Evolutionary conservation across 2,797 vertebrate species (phyloP).

Genomic region (Lemur catta): DNA sequence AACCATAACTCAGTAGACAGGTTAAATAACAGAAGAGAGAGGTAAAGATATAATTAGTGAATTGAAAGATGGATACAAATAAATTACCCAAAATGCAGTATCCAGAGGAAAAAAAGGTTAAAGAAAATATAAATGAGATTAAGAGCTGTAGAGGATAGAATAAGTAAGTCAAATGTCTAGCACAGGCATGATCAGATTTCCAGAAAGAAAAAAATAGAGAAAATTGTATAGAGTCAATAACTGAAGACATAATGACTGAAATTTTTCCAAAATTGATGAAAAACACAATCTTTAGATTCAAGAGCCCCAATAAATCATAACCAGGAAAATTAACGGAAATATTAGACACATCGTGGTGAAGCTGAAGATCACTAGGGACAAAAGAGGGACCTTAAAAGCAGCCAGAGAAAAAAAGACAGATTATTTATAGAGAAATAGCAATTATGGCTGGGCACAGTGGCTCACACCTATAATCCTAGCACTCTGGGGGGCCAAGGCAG

Average conservation of each 20-base stretch:
- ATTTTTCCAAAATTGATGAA: not conserved
- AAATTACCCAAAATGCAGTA: not conserved
- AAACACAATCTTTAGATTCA: not conserved
- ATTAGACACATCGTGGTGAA: not conserved
- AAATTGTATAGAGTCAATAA: not conserved
- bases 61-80: not conserved
- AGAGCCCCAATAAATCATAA: not conserved
- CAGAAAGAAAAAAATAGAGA: not conserved
- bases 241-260: not conserved
- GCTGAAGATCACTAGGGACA: not conserved
- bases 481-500: too few species aligned
- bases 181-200: not conserved
- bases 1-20: not conserved
- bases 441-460: not conserved
- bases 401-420: not conserved
- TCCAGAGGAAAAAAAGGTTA: not conserved
- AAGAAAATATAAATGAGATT: not conserved
- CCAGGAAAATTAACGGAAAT: not conserved
- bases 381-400: not conserved
- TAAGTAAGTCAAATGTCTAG: not conserved
- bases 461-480: too few species aligned
- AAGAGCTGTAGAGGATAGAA: not conserved
- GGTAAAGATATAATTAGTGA: not conserved
- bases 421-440: not conserved
- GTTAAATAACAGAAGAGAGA: not conserved